These are phyloP conservation scores for Dendroctonus valens DNA, from an alignment of 1,140 invertebrate species.

Conservation along the genomic window DNA sequence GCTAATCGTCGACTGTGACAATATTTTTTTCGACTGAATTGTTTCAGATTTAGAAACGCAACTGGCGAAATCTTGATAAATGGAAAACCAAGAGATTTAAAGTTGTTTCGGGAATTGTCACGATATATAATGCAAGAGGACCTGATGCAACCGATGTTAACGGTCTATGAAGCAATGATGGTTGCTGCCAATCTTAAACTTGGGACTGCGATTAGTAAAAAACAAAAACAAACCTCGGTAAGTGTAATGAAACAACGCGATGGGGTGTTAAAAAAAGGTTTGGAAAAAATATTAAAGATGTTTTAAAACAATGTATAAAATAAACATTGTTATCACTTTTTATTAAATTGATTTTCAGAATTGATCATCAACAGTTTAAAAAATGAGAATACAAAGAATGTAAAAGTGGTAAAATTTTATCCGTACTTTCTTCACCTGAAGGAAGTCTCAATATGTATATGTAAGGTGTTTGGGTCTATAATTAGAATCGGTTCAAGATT, in stretches of 20 bases:
- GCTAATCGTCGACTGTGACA: not conserved
- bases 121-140: constrained; percentile 96
- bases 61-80: constrained; percentile 72
- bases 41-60: constrained; percentile 49
- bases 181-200: constrained; percentile 88
- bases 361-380: too few relatives aligned
- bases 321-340: not conserved
- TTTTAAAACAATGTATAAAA: too few relatives aligned
- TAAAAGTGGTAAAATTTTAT: too few relatives aligned
- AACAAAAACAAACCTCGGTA: constrained; percentile 70
- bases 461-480: too few relatives aligned
- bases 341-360: not conserved
- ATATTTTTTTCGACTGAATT: not conserved
- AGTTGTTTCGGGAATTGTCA: constrained; percentile 80
- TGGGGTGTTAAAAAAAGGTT: not conserved
- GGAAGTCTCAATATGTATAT: too few relatives aligned
- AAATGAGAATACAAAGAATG: too few relatives aligned
- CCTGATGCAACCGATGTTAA: constrained; percentile 79
- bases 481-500: too few relatives aligned
- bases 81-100: constrained; percentile 68
- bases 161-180: constrained; percentile 80
- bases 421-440: too few relatives aligned
- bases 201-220: constrained; percentile 60
- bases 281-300: too few relatives aligned
- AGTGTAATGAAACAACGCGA: constrained; percentile 46